phyloP scores from a whole-genome alignment of 2,797 vertebrate species.

The Poecilia picta region DNA sequence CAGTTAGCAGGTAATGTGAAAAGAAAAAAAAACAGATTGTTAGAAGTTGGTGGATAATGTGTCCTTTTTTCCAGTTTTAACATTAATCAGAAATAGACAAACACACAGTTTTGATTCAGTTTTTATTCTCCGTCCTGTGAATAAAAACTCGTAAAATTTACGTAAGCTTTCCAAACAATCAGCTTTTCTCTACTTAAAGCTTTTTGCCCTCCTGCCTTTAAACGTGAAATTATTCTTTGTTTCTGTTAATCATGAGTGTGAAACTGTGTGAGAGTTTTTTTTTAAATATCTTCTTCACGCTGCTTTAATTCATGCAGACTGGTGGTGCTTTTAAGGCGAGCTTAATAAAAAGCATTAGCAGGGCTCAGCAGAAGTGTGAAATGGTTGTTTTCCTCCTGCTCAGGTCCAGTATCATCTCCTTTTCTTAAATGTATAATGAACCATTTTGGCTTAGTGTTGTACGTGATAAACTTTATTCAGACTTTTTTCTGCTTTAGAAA shows the following conservation, averaged over 20 bases:
- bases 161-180: neutral
- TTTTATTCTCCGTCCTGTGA: conserved; percentile 39
- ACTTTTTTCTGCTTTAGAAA: neutral
- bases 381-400: neutral
- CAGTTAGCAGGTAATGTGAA: conserved; percentile 49
- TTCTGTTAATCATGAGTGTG: neutral
- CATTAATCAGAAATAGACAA: conserved; percentile 9
- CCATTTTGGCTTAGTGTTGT: neutral
- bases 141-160: conserved; percentile 42
- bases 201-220: neutral
- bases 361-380: conserved; percentile 2
- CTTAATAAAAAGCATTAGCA: neutral
- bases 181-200: neutral
- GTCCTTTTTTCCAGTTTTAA: neutral
- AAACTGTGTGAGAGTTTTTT: neutral
- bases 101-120: conserved; percentile 75
- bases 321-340: neutral
- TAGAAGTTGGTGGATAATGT: neutral
- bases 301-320: neutral
- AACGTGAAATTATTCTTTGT: neutral
- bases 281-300: neutral
- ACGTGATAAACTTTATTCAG: neutral
- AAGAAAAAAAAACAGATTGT: neutral
- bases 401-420: neutral
- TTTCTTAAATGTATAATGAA: neutral